Evolutionary conservation across 2,113 vertebrate genomes (phyloP).

Genomic region (Coryphaenoides rupestris): DNA sequence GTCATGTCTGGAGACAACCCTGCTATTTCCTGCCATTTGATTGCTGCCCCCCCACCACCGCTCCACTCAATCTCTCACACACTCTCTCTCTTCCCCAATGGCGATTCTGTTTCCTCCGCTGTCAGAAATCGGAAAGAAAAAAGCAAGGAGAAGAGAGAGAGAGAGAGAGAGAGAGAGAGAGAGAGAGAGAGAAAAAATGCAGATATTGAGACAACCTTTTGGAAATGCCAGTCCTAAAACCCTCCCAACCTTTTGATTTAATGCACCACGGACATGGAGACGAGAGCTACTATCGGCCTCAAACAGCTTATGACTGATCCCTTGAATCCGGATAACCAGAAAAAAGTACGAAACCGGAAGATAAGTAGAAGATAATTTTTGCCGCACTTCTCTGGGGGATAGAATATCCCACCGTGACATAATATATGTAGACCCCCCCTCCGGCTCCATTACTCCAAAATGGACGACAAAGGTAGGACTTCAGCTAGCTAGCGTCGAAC

Average conservation of each 20-base stretch:
- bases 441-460: no score
- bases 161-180: neutral
- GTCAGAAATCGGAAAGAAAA: slow-evolving; percentile 53
- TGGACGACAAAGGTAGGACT: no score
- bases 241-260: slow-evolving; percentile 26
- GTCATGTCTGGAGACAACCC: slow-evolving; percentile 60
- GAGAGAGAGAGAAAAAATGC: neutral
- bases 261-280: slow-evolving; percentile 47
- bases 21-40: slow-evolving; percentile 71
- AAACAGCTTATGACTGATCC: no score
- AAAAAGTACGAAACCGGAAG: no score
- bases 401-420: no score
- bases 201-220: slow-evolving; percentile 40
- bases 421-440: no score
- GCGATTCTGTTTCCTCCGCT: slow-evolving; percentile 69
- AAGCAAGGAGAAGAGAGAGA: slow-evolving; percentile 22
- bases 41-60: slow-evolving; percentile 56
- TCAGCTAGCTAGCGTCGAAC: no score
- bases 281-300: slow-evolving; percentile 33
- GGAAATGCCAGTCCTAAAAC: slow-evolving; percentile 39
- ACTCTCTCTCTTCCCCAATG: no score
- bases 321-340: no score
- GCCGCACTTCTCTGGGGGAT: no score
- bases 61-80: no score
- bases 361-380: no score